A percentile compares a stretch with the other conserved stretches of the same genome.
Conservation (phyloP, 2,888 invertebrate genomes). For the Eilema depressum region DNA sequence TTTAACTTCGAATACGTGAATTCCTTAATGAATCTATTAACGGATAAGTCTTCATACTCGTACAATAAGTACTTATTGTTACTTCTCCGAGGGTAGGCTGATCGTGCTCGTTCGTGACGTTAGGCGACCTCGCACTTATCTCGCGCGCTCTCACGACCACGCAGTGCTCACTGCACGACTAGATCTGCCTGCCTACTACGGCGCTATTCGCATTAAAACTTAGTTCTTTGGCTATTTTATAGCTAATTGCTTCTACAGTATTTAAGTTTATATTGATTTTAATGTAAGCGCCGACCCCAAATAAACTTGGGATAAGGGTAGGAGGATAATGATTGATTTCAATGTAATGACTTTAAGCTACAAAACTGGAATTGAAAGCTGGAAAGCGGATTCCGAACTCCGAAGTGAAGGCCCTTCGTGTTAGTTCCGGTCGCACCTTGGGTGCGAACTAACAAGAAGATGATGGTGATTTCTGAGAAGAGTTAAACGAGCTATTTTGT, state of each 20-base stretch:
- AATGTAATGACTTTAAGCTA: background rate
- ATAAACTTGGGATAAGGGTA: too few species aligned
- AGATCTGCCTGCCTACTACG: conserved; percentile 38
- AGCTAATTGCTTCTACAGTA: conserved; percentile 15
- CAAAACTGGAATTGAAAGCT: too few species aligned
- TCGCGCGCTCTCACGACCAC: conserved; percentile 82
- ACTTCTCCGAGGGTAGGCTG: conserved; percentile 51
- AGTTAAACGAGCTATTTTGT: background rate
- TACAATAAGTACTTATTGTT: conserved; percentile 39
- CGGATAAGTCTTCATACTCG: conserved; percentile 17
- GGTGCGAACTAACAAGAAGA: too few species aligned
- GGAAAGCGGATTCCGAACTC: too few species aligned
- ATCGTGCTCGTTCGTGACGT: conserved; percentile 70
- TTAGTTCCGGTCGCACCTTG: too few species aligned
- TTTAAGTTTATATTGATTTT: conserved; percentile 9
- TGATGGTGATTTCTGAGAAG: background rate
- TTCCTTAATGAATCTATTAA: conserved; percentile 8
- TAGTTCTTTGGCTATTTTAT: conserved; percentile 13
- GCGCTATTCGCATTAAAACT: conserved; percentile 25
- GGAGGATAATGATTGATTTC: too few species aligned
- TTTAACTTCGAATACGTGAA: background rate
- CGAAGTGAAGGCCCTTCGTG: too few species aligned
- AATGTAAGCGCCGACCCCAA: background rate
- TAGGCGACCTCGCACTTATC: conserved; percentile 82
- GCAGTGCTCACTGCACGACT: conserved; percentile 77